A percentile compares a stretch with the other conserved stretches of the same genome.
Conservation (phyloP, 35 echinoderm and acorn worm genomes). For the Stichopus chloronotus region DNA sequence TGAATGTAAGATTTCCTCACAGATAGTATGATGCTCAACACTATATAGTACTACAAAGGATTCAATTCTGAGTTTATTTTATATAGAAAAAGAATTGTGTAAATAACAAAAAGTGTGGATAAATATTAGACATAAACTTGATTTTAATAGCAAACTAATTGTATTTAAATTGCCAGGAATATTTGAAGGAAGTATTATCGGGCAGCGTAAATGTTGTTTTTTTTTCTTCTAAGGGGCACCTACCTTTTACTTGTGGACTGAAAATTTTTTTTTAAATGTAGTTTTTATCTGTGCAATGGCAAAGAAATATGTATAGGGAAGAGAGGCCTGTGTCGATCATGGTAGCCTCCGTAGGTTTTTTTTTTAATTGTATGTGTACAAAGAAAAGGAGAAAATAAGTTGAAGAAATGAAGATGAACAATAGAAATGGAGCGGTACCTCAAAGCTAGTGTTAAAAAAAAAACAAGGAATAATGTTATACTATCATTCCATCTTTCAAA, state of each 20-base stretch:
- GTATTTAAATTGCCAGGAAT: background rate
- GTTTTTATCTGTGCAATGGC: constrained; percentile 19
- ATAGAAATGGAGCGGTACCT: too few relatives aligned
- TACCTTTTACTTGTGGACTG: background rate
- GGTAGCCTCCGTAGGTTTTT: too few relatives aligned
- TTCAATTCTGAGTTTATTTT: background rate
- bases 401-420: too few relatives aligned
- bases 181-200: background rate
- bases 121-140: background rate
- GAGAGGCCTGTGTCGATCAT: background rate
- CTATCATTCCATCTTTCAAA: constrained; percentile 40
- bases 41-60: constrained; percentile 6
- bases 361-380: background rate
- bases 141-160: background rate
- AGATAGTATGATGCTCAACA: background rate
- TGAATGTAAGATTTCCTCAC: background rate
- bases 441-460: too few relatives aligned
- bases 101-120: background rate
- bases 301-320: background rate
- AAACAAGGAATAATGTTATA: background rate
- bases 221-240: background rate
- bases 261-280: background rate
- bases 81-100: background rate
- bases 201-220: too few relatives aligned
- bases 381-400: background rate